phyloP scores from a whole-genome alignment of 2,797 vertebrate species.

The Jordanella pulchra region DNA sequence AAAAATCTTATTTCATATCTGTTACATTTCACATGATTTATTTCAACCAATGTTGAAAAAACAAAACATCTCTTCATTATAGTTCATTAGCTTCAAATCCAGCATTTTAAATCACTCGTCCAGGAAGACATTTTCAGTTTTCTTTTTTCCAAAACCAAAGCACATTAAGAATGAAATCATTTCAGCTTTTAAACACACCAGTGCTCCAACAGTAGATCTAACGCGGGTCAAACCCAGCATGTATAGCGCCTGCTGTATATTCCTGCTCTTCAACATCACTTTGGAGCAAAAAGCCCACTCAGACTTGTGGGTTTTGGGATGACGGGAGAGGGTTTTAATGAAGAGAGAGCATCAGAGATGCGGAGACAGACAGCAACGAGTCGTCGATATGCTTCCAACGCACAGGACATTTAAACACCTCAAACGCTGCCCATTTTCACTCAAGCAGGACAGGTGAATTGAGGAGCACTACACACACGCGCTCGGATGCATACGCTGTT shows the following conservation, averaged over 20 bases:
- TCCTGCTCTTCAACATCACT: slow-evolving; percentile 80
- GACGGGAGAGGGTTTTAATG: slow-evolving; percentile 71
- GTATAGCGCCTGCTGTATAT: slow-evolving; percentile 64
- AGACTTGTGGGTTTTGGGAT: slow-evolving; percentile 71
- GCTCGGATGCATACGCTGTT: slow-evolving; percentile 59
- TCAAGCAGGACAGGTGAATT: slow-evolving; percentile 74
- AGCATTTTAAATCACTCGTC: slow-evolving; percentile 36
- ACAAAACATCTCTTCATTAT: not conserved
- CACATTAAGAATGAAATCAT: slow-evolving; percentile 60
- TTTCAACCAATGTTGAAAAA: not conserved
- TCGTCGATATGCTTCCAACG: slow-evolving; percentile 63
- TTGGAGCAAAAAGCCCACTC: slow-evolving; percentile 78
- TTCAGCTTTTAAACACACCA: slow-evolving; percentile 64
- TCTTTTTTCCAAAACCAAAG: slow-evolving; percentile 36
- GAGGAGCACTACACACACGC: slow-evolving; percentile 59
- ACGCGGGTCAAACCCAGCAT: slow-evolving; percentile 68
- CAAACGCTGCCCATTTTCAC: slow-evolving; percentile 78
- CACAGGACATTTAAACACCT: slow-evolving; percentile 77
- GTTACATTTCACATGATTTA: slow-evolving; percentile 12
- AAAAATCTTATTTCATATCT: slow-evolving; percentile 9
- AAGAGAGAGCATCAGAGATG: slow-evolving; percentile 60
- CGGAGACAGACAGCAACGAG: slow-evolving; percentile 61
- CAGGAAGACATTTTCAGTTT: slow-evolving; percentile 3
- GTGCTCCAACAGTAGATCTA: slow-evolving; percentile 55
- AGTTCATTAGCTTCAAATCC: slow-evolving; percentile 35